A percentile compares a stretch with the other conserved stretches of the same genome.
These are phyloP conservation scores for Zygothrica quintamaculata DNA, from an alignment of 2,888 invertebrate species.

Conservation along the genomic window DNA sequence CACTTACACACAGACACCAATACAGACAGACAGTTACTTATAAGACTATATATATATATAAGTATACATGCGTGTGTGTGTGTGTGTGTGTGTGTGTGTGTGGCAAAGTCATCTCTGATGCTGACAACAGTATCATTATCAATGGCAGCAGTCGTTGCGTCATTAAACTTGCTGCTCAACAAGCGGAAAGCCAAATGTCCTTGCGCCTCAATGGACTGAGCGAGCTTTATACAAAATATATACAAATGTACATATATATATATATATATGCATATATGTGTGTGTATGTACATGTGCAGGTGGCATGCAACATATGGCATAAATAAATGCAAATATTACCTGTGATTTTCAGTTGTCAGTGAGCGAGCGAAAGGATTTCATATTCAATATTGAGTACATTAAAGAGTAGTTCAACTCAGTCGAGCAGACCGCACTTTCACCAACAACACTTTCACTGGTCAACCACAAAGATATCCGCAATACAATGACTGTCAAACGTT, in stretches of 20 bases:
- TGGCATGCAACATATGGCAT: slow-evolving; percentile 36
- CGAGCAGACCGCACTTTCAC: slow-evolving; percentile 34
- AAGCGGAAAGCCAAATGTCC: slow-evolving; percentile 68
- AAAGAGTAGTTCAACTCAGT: too few relatives aligned
- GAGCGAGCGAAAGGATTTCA: too few relatives aligned
- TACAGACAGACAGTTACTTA: too few relatives aligned
- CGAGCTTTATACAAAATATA: slow-evolving; percentile 23
- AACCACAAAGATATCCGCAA: slow-evolving; percentile 32
- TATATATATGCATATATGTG: neutral
- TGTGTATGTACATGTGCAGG: slow-evolving; percentile 6
- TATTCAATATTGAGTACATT: too few relatives aligned
- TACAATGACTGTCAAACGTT: neutral
- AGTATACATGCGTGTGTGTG: neutral
- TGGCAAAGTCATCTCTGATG: slow-evolving; percentile 25
- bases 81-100: slow-evolving; percentile 11
- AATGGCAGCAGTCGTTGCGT: slow-evolving; percentile 55
- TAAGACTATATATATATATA: neutral
- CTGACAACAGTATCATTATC: slow-evolving; percentile 53
- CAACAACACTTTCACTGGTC: slow-evolving; percentile 43
- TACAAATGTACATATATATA: too few relatives aligned
- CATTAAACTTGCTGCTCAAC: slow-evolving; percentile 66
- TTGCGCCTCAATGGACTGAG: slow-evolving; percentile 49
- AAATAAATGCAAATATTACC: slow-evolving; percentile 33
- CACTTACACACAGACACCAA: neutral
- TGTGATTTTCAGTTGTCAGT: slow-evolving; percentile 29